Conservation (phyloP, 2,888 invertebrate species). For the Orthonevra nobilis region DNA sequence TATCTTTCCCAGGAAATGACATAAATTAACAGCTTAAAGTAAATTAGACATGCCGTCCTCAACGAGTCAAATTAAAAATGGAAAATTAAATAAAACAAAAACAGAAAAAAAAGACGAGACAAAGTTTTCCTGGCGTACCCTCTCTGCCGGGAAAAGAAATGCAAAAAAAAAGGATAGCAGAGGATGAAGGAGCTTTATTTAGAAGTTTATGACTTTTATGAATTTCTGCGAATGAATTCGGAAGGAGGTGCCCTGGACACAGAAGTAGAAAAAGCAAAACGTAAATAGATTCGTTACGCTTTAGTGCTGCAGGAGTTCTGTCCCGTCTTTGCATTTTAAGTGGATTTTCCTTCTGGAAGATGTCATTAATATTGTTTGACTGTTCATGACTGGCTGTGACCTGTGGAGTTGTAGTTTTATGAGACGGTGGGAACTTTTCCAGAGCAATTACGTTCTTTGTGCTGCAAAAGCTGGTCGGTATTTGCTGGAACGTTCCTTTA, state of each 20-base stretch:
- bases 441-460: constrained; percentile 38
- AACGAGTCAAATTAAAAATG: too few relatives aligned
- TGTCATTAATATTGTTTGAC: constrained; percentile 35
- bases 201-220: constrained; percentile 24
- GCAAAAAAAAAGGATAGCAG: too few relatives aligned
- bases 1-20: constrained; percentile 29
- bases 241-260: constrained; percentile 4
- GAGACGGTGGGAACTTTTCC: constrained; percentile 22
- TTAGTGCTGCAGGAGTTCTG: constrained; percentile 16
- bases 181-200: constrained; percentile 18
- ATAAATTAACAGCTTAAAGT: constrained; percentile 44
- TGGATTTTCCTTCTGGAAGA: constrained; percentile 4
- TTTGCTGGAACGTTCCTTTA: too few relatives aligned
- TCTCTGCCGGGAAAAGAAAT: too few relatives aligned
- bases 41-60: constrained; percentile 9
- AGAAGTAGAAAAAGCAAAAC: background rate
- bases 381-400: constrained; percentile 17
- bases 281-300: constrained; percentile 6
- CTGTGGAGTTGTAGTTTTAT: background rate
- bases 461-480: too few relatives aligned
- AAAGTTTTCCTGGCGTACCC: constrained; percentile 36
- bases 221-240: constrained; percentile 24
- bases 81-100: background rate
- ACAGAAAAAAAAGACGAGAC: constrained; percentile 1
- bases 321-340: constrained; percentile 5